Conservation (phyloP, 53 echinoderm and acorn worm genomes). For the Holothuria scabra region DNA sequence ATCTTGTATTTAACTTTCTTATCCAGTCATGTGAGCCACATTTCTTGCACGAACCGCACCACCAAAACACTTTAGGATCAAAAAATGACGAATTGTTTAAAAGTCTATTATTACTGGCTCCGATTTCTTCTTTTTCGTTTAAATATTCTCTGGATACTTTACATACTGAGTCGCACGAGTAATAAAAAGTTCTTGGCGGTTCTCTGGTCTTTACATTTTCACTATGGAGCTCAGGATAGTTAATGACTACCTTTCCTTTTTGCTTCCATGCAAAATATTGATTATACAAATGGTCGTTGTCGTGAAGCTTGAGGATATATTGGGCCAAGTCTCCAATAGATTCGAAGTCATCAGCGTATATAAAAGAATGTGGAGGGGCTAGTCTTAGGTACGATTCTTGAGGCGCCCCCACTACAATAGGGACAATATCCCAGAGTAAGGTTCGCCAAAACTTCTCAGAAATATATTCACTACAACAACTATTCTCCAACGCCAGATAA, state of each 20-base stretch:
- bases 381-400: conserved; percentile 10
- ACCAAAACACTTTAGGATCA: not conserved
- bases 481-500: conserved; percentile 19
- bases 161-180: not conserved
- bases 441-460: conserved; percentile 33
- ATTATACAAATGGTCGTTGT: not conserved
- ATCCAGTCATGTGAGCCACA: conserved; percentile 11
- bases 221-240: not conserved
- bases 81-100: not conserved
- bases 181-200: not conserved
- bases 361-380: conserved; percentile 16
- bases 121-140: not conserved
- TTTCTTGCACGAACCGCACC: conserved; percentile 14
- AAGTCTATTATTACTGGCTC: too few relatives aligned
- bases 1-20: not conserved
- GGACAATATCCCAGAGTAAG: conserved; percentile 6
- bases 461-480: conserved; percentile 20
- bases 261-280: conserved; percentile 21
- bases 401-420: conserved; percentile 18
- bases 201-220: not conserved
- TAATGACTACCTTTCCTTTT: not conserved
- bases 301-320: not conserved
- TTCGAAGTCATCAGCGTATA: conserved; percentile 11
- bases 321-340: conserved; percentile 4
- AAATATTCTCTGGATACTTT: not conserved